These are phyloP conservation scores for Stenchaetothrips biformis DNA, from an alignment of 2,888 invertebrate species.

Conservation along the genomic window DNA sequence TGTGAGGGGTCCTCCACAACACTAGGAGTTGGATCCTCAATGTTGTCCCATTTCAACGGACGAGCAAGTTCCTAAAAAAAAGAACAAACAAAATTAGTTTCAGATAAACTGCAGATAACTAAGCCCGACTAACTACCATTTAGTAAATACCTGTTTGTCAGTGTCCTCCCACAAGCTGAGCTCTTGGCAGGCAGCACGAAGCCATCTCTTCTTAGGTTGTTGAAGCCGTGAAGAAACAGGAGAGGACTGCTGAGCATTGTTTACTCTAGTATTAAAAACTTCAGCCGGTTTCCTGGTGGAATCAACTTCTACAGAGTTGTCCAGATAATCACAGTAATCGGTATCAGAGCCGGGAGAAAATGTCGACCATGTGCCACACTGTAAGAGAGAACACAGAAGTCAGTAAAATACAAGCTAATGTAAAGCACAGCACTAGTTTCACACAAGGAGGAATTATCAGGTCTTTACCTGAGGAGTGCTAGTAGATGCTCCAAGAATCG, in stretches of 20 bases:
- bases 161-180: constrained; percentile 38
- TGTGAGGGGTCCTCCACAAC: background rate
- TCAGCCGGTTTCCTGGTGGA: constrained; percentile 27
- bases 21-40: background rate
- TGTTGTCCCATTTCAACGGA: background rate
- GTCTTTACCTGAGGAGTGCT: background rate
- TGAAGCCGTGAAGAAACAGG: background rate
- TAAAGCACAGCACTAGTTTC: too few relatives aligned
- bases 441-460: background rate
- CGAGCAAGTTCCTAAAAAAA: constrained; percentile 2
- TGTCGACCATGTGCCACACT: background rate
- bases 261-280: constrained; percentile 29
- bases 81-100: background rate
- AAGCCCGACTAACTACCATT: constrained; percentile 34
- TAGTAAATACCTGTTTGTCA: constrained; percentile 12
- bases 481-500: background rate
- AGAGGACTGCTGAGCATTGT: constrained; percentile 2
- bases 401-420: too few relatives aligned
- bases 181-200: constrained; percentile 53
- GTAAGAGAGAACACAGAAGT: background rate
- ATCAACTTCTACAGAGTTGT: constrained; percentile 28
- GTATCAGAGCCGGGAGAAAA: background rate
- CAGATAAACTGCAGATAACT: background rate
- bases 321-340: constrained; percentile 20
- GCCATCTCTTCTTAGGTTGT: constrained; percentile 56